Conservation (phyloP, 2,797 vertebrate species). For the Ctenochaetus hawaiiensis region DNA sequence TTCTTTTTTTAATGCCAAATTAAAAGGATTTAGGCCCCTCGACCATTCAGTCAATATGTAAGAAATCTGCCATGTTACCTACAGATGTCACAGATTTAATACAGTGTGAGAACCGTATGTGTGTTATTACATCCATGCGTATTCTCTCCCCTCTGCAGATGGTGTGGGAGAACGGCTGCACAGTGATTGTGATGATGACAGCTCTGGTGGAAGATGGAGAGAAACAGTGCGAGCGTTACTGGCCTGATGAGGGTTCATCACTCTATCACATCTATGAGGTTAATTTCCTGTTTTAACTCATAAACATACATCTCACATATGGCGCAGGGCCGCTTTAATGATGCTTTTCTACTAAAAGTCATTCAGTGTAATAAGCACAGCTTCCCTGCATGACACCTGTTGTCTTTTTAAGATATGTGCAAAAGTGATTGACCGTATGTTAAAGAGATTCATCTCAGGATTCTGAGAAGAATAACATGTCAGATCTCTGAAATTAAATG, state of each 20-base stretch:
- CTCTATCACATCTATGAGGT: slow-evolving; percentile 99
- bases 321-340: background rate
- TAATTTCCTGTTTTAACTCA: slow-evolving; percentile 11
- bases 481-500: background rate
- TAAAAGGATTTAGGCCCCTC: background rate
- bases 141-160: slow-evolving; percentile 79
- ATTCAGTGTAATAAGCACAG: too few species aligned
- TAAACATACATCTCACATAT: background rate
- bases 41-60: background rate
- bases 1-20: background rate
- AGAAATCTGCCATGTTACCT: background rate
- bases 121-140: background rate
- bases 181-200: slow-evolving; percentile 97
- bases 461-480: background rate
- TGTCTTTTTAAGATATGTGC: background rate
- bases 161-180: slow-evolving; percentile 99
- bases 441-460: background rate
- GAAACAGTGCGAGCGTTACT: slow-evolving; percentile 97
- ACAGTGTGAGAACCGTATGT: slow-evolving; percentile 4
- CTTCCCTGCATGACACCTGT: background rate
- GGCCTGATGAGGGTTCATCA: slow-evolving; percentile 97
- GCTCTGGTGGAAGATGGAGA: slow-evolving; percentile 95
- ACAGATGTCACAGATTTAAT: background rate
- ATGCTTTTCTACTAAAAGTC: background rate
- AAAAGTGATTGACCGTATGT: background rate